A percentile compares a stretch with the other conserved stretches of the same genome.
These are phyloP conservation scores for Loris lydekkerianus DNA, from an alignment of 2,797 vertebrate genomes.

Conservation along the genomic window DNA sequence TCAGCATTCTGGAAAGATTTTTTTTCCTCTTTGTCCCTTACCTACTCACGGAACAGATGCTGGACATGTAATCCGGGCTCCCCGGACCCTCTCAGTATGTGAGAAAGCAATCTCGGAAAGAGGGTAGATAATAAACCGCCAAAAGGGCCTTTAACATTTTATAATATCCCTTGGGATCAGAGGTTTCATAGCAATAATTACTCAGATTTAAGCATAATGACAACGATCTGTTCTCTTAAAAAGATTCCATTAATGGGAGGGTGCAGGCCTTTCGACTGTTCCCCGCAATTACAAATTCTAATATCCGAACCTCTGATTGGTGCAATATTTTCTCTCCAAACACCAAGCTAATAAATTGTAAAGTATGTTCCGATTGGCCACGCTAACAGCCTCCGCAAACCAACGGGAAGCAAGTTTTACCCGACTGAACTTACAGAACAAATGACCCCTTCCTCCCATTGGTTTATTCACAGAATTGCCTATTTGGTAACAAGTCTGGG, in stretches of 20 bases:
- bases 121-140: background rate
- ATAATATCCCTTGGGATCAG: background rate
- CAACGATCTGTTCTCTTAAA: rapidly evolving
- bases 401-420: background rate
- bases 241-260: too few relatives aligned
- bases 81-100: background rate
- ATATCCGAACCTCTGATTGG: background rate
- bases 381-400: background rate
- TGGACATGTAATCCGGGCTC: background rate
- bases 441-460: rapidly evolving
- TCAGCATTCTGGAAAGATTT: background rate
- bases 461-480: too few relatives aligned
- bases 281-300: rapidly evolving
- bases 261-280: background rate
- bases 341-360: background rate
- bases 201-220: background rate
- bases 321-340: background rate
- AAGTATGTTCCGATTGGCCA: background rate
- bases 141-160: too few relatives aligned
- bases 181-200: background rate
- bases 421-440: rapidly evolving
- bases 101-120: background rate
- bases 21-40: background rate
- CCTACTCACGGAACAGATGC: background rate
- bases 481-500: constrained; percentile 82